Conservation (phyloP, 2,888 invertebrate genomes). For the Vesta saturnalis region DNA sequence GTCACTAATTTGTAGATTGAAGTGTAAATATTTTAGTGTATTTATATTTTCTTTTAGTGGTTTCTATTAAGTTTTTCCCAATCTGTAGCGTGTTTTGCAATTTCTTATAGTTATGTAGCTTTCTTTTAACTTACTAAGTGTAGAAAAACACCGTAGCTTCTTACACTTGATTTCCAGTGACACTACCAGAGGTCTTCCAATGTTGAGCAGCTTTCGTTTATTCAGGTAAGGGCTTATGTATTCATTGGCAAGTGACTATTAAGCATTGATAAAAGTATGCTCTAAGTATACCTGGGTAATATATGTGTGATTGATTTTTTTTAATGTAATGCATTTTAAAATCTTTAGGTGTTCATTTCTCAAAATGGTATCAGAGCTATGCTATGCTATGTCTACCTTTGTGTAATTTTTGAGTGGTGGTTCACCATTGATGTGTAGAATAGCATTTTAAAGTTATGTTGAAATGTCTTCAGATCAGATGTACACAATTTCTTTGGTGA, state of each 20-base stretch:
- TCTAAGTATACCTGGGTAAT: background rate
- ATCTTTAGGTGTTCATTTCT: no score
- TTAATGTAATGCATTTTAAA: no score
- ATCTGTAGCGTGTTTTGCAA: constrained; percentile 60
- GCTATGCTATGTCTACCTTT: no score
- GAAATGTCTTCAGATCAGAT: no score
- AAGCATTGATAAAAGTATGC: background rate
- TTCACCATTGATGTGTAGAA: no score
- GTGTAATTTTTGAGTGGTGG: no score
- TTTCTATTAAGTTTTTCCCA: constrained; percentile 49
- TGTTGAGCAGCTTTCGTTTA: constrained; percentile 76
- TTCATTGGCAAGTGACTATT: constrained; percentile 42
- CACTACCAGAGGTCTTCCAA: constrained; percentile 73
- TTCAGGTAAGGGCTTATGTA: constrained; percentile 72
- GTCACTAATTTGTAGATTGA: constrained; percentile 23
- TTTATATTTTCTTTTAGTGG: constrained; percentile 33
- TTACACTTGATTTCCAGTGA: constrained; percentile 74
- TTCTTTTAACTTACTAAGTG: constrained; percentile 30
- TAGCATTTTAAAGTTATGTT: no score
- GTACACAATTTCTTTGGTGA: no score
- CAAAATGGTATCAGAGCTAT: no score
- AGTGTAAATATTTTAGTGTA: constrained; percentile 5
- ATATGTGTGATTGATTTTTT: constrained; percentile 9
- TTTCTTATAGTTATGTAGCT: constrained; percentile 57
- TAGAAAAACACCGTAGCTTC: constrained; percentile 46